Percentiles rank a stretch among this genome's conserved stretches.
phyloP scores from a whole-genome alignment of 2,113 vertebrate genomes.

The rabbit (Oryctolagus cuniculus) region mOryCun1.1 NC_091449.1:11808501-11809000 shows the following conservation, averaged over 20 bases:
- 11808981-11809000: constrained; percentile 90
- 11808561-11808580: not conserved
- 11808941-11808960: rapidly evolving
- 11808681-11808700: not conserved
- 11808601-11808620: not conserved
- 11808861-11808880: not conserved
- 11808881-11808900: not conserved
- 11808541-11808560: too few relatives aligned
- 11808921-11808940: too few relatives aligned
- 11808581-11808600: not conserved
- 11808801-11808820: not conserved
- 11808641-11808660: not conserved
- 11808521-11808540: too few relatives aligned
- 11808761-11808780: not conserved
- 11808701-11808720: not conserved
- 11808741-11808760: not conserved
- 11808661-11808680: not conserved
- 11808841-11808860: not conserved
- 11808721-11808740: not conserved
- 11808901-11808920: rapidly evolving
- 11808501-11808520: too few relatives aligned
- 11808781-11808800: not conserved
- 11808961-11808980: constrained; percentile 73
- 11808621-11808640: too few relatives aligned
- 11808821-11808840: not conserved